Evolutionary conservation across 2,888 invertebrate species (phyloP), one percentile per base, ranked within the genome.

Genomic region (Crematogaster levior): DNA sequence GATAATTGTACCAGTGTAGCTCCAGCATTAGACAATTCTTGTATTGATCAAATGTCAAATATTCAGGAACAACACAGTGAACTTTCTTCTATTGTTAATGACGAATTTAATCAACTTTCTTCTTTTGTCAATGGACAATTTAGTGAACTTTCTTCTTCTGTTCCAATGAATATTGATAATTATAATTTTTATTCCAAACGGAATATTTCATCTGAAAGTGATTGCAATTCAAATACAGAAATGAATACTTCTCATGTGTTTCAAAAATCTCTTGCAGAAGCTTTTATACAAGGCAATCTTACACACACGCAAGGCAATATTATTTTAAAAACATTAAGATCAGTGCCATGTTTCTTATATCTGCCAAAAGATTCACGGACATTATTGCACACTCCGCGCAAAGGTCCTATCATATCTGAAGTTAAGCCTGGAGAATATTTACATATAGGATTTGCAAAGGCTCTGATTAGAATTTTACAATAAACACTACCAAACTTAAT

Each of bases 311-410:
- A 65, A 46, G 43, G 27, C 2, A 65, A 65, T 46, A 43, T 65
- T 0, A 43, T 65, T 46, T 65, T 46, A 18, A 27, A 27, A 18
- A 65, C 63, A 65, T 27, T 65, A 6, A 43, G 43, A 24, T 24
- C 43, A 12, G 7, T 63, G 3, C 24, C 63, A 10, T 30, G 4
- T 15, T 5, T 66, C 46, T 18, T 30, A 3, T 48, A 66, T 48
- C 65, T 66, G n/a, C 65, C 65, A 2, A 27, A 30, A 48, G n/a
- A 66, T 66, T 10, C 30, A 30, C 43, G 65, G 48, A 66, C 48
- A 7, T 30, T 66, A n/a, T 66, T 66, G 3, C 9, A n/a, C 5
- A 63, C 63, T 63, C 63, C 27, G 1, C 21, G 61, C 0, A 9
- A 18, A 18, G 18, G 18, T 10, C 24, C 65, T 48, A 10, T 5